Conservation (phyloP, 2,888 invertebrate species). For the Crocallis elinguaria region DNA sequence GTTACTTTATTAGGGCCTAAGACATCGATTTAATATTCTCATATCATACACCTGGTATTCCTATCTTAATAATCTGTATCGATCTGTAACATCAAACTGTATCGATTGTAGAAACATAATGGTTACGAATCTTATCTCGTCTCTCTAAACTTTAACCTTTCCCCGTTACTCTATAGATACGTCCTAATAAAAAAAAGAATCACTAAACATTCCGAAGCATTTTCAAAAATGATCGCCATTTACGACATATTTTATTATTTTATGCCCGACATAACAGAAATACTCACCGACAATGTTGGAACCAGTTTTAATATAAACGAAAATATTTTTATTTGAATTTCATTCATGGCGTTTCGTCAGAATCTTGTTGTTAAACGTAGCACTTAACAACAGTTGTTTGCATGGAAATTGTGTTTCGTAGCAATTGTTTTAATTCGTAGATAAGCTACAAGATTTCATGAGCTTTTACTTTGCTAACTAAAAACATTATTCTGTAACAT, state of each 20-base stretch:
- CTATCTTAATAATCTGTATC: neutral
- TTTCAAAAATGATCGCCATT: constrained; percentile 31
- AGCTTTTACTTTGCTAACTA: no score
- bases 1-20: no score
- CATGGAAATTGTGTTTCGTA: constrained; percentile 7
- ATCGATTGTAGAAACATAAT: neutral
- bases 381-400: constrained; percentile 7
- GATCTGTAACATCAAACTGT: neutral
- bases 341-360: constrained; percentile 34
- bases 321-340: constrained; percentile 37
- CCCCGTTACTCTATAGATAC: constrained; percentile 9
- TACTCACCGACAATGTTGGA: constrained; percentile 22
- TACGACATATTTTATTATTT: constrained; percentile 32
- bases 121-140: neutral
- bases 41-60: no score
- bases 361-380: constrained; percentile 11
- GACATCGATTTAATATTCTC: no score
- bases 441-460: constrained; percentile 2
- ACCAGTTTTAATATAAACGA: constrained; percentile 27
- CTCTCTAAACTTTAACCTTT: constrained; percentile 12
- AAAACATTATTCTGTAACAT: no score
- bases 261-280: constrained; percentile 27
- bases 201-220: constrained; percentile 22
- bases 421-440: constrained; percentile 20
- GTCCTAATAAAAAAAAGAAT: constrained; percentile 14